Conservation (phyloP, 2,113 vertebrate species). For the Mungos mungo region DNA sequence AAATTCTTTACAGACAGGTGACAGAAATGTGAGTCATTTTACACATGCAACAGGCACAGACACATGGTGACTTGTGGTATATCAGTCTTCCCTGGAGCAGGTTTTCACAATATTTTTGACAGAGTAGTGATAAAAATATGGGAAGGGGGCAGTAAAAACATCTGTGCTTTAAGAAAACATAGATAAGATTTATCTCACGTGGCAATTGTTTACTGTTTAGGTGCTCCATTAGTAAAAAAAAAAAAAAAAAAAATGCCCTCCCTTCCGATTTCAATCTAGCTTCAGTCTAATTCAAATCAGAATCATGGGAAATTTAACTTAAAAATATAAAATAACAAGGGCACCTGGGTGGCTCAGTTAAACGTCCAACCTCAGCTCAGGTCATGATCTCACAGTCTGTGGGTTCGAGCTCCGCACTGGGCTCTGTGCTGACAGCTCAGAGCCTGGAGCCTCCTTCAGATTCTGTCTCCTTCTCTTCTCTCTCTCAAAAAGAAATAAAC, state of each 20-base stretch:
- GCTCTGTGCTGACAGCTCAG: no score
- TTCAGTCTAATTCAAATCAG: not conserved
- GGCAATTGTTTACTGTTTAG: not conserved
- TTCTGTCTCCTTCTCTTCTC: no score
- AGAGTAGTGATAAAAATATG: not conserved
- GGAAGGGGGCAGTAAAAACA: not conserved
- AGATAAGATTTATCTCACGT: not conserved
- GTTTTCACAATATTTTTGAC: conserved; percentile 21
- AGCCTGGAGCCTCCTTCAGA: no score
- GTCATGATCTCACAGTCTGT: no score
- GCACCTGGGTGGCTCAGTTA: no score
- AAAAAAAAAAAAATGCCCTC: not conserved
- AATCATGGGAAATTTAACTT: not conserved
- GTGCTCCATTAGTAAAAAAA: not conserved
- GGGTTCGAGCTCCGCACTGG: no score
- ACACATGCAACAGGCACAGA: not conserved
- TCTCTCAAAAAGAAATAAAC: no score
- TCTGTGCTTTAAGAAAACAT: conserved; percentile 39
- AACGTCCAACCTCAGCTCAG: no score
- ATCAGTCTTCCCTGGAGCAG: not conserved
- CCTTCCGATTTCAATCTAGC: not conserved
- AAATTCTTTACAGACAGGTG: not conserved
- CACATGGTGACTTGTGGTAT: not conserved
- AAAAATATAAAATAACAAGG: conserved; percentile 8
- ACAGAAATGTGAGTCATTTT: not conserved